Evolutionary conservation across 2,797 vertebrate genomes (phyloP).

Genomic region (Onychomys arenicola): DNA sequence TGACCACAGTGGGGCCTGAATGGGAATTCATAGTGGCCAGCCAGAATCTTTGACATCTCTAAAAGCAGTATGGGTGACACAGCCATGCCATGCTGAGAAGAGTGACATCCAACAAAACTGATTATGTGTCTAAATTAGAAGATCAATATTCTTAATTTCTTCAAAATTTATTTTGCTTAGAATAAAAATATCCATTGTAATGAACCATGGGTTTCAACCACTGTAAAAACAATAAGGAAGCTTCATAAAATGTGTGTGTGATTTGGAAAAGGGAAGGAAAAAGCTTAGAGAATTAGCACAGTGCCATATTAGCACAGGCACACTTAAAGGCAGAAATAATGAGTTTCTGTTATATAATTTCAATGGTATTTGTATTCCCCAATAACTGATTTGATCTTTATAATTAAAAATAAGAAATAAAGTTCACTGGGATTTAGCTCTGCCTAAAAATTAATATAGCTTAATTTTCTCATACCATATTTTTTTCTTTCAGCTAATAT

Average conservation of each 20-base stretch:
- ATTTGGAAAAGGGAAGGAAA: conserved; percentile 61
- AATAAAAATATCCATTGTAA: conserved; percentile 41
- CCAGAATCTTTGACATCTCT: background rate
- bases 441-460: conserved; percentile 65
- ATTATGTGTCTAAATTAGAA: background rate
- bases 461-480: conserved; percentile 78
- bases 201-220: conserved; percentile 3
- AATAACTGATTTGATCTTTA: conserved; percentile 75
- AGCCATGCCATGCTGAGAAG: background rate
- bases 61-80: background rate
- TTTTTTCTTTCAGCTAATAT: conserved; percentile 81
- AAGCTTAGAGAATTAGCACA: conserved; percentile 41
- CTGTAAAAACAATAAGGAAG: conserved; percentile 28
- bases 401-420: conserved; percentile 83
- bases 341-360: conserved; percentile 71
- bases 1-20: rapidly evolving
- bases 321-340: conserved; percentile 68
- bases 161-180: conserved; percentile 66
- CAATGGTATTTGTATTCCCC: conserved; percentile 74
- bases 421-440: conserved; percentile 69
- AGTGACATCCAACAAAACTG: background rate
- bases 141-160: conserved; percentile 3
- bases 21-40: background rate
- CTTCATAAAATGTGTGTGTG: conserved; percentile 18
- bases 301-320: conserved; percentile 29